Percentiles rank a stretch among this genome's conserved stretches.
Conservation (phyloP, 2,888 invertebrate genomes). For the Lepetodrilus schrolli region DNA sequence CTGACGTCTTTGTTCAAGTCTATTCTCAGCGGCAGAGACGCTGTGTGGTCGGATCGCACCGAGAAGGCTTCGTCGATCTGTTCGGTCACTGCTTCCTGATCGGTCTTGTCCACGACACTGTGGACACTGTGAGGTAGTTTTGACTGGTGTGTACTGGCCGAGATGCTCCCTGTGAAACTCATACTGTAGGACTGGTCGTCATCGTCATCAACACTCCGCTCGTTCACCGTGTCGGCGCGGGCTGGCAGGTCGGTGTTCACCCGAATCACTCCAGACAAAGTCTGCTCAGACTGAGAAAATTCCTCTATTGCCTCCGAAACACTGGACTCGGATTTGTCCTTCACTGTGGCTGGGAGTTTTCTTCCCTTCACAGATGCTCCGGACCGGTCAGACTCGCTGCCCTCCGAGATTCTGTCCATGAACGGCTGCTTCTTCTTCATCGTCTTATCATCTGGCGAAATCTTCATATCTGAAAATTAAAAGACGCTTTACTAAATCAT, state of each 20-base stretch:
- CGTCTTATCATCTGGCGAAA: conserved; percentile 36
- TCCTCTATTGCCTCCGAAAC: conserved; percentile 51
- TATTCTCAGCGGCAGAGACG: conserved; percentile 43
- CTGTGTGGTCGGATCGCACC: conserved; percentile 40
- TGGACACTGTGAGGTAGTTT: conserved; percentile 44
- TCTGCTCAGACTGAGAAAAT: conserved; percentile 35
- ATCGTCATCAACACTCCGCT: neutral
- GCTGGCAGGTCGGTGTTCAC: conserved; percentile 25
- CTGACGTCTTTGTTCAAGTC: conserved; percentile 33
- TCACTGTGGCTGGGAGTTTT: neutral
- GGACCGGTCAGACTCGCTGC: conserved; percentile 52
- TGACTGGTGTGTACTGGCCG: conserved; percentile 43
- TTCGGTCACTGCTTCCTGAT: conserved; percentile 51
- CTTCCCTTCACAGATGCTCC: neutral
- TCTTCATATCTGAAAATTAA: conserved; percentile 36
- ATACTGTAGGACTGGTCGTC: conserved; percentile 37
- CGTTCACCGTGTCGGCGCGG: conserved; percentile 32
- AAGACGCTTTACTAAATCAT: too few relatives aligned
- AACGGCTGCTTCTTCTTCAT: conserved; percentile 32
- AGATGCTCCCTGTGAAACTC: conserved; percentile 52
- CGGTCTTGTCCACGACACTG: conserved; percentile 32
- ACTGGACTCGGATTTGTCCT: conserved; percentile 38
- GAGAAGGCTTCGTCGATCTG: conserved; percentile 53
- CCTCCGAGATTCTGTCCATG: conserved; percentile 63
- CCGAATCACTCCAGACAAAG: conserved; percentile 29